Evolutionary conservation across 2,888 invertebrate genomes (phyloP), one percentile per base, ranked within the genome.

Genomic region (Macaria notata): DNA sequence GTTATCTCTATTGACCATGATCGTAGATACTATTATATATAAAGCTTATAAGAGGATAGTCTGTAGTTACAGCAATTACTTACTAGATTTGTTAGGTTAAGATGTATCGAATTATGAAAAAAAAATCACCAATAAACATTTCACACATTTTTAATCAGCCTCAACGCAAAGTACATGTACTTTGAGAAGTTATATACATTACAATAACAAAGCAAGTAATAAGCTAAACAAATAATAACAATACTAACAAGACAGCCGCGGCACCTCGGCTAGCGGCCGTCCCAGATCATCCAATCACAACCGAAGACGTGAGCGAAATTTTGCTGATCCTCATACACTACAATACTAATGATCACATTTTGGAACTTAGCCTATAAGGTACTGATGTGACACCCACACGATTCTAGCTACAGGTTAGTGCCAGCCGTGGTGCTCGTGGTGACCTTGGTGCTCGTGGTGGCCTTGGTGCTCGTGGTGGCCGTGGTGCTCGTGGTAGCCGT

Each of bases 321-420:
- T 70, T 77, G 79, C 80, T 74, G 58, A 46, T 50, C 43, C 33
- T 46, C 54, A 76, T 76, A 85, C 76, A 83, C 85, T 86, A 88
- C 76, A 87, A 87, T 84, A 90, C 89, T 90, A 86, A 83, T 84
- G 86, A 91, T 91, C 91, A 91, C 91, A 91, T 82, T 88, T 80
- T 86, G 78, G 76, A 81, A 84, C 89, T 89, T 84, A 90, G 72
- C 78, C 86, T 89, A 88, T 85, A 90, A 90, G 90, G 90, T 91
- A 91, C 90, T 85, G 83, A 75, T 76, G 88, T 88, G 66, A 63
- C 63, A 59, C 55, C 51, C 45, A 48, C 76, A 78, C 65, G 56
- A 41, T 7, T 66, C 74, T 70, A 68, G 61, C 38, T 52, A 54
- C 63, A 62, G 68, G 69, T 88, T 80, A 92, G 71, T 92, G 84